A percentile compares a stretch with the other conserved stretches of the same genome.
Evolutionary conservation across 1,140 invertebrate species (phyloP).

Genomic region (Teleopsis dalmanni): DNA sequence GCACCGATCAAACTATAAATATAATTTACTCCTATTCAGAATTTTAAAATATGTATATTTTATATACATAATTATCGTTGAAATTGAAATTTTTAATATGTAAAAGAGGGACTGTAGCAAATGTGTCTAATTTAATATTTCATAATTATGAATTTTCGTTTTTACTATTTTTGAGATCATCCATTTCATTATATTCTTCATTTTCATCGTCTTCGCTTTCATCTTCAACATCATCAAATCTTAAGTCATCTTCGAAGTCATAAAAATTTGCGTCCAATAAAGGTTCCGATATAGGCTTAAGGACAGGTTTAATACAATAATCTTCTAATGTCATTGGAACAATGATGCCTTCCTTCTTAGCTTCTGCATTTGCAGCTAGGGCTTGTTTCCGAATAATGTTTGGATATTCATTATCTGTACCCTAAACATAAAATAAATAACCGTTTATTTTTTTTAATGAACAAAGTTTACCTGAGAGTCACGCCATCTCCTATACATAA

Average conservation of each 20-base stretch:
- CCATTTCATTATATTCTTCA: slow-evolving; percentile 59
- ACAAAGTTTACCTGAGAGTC: slow-evolving; percentile 68
- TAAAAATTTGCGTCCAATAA: slow-evolving; percentile 82
- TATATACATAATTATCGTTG: too few species aligned
- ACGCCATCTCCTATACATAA: slow-evolving; percentile 98
- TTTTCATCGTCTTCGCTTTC: slow-evolving; percentile 68
- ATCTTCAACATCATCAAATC: slow-evolving; percentile 67
- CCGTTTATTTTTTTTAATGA: not conserved
- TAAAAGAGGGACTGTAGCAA: too few species aligned
- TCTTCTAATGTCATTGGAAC: slow-evolving; percentile 97
- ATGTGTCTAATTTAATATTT: too few species aligned
- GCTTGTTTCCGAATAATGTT: slow-evolving; percentile 99
- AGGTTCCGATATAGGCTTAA: slow-evolving; percentile 68
- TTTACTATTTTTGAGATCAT: too few species aligned
- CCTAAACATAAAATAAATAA: slow-evolving; percentile 42
- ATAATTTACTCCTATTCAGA: too few species aligned
- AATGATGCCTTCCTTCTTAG: slow-evolving; percentile 91
- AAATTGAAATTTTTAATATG: too few species aligned
- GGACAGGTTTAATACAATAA: slow-evolving; percentile 89
- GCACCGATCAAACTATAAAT: too few species aligned
- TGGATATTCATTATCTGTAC: slow-evolving; percentile 98
- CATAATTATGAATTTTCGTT: too few species aligned
- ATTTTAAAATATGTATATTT: too few species aligned
- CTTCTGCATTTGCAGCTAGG: slow-evolving; percentile 84
- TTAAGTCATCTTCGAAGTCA: slow-evolving; percentile 81